These are phyloP conservation scores for Adela reaumurella DNA, from an alignment of 2,888 invertebrate genomes.

Conservation along the genomic window DNA sequence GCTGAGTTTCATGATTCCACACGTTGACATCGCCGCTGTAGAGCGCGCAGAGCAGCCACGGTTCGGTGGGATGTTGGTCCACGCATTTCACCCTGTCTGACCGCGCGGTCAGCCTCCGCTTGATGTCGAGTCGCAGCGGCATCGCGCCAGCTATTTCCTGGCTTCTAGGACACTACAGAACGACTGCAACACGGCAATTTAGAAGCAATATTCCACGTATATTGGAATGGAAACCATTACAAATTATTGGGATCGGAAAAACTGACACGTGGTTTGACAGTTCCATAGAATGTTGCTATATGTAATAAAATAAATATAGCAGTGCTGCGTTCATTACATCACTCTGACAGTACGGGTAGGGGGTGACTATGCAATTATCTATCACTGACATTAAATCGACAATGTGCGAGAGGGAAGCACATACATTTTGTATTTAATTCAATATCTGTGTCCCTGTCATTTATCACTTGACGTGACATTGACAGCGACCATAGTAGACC, in stretches of 20 bases:
- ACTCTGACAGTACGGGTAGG: too few relatives aligned
- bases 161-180: neutral
- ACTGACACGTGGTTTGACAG: neutral
- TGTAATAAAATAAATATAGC: too few relatives aligned
- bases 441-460: too few relatives aligned
- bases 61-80: conserved; percentile 95
- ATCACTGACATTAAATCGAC: too few relatives aligned
- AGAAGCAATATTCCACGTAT: neutral
- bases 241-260: neutral
- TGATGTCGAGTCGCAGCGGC: conserved; percentile 97
- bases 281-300: neutral
- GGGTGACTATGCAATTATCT: too few relatives aligned
- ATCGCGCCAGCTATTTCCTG: conserved; percentile 25
- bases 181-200: neutral
- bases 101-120: conserved; percentile 93
- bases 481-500: too few relatives aligned
- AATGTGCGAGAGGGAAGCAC: too few relatives aligned
- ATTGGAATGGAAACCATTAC: neutral
- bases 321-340: too few relatives aligned
- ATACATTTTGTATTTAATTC: too few relatives aligned
- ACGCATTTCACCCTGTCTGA: conserved; percentile 98
- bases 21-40: conserved; percentile 99
- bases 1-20: conserved; percentile 97
- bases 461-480: too few relatives aligned
- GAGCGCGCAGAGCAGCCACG: conserved; percentile 97